phyloP scores from a whole-genome alignment of 2,113 vertebrate genomes.

The Sturnira hondurensis region DNA sequence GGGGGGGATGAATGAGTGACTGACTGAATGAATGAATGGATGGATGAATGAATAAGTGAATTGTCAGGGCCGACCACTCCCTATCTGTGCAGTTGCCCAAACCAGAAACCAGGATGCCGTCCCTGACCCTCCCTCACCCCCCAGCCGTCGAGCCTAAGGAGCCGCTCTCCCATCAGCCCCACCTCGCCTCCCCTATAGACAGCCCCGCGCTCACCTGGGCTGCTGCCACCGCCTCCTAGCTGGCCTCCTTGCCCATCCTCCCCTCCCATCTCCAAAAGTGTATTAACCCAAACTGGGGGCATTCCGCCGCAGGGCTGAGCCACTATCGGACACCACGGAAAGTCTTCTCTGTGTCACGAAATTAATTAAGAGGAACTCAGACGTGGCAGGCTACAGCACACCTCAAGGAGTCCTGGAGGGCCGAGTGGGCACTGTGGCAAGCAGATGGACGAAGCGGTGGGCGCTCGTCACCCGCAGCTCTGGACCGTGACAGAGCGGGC shows the following conservation, averaged over 20 bases:
- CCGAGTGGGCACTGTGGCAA: accelerated
- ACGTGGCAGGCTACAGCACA: accelerated
- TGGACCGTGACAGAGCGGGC: accelerated
- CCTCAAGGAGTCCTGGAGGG: not conserved
- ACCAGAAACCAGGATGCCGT: not conserved
- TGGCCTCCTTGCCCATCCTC: not conserved
- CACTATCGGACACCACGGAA: not conserved
- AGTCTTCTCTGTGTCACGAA: not conserved
- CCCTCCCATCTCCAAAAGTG: not conserved
- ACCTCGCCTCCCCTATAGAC: accelerated
- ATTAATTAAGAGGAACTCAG: not conserved
- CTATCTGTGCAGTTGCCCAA: not conserved
- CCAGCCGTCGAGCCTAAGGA: accelerated
- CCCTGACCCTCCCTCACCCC: no score
- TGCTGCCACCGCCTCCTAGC: accelerated
- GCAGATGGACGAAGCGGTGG: accelerated
- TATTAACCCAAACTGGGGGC: not conserved
- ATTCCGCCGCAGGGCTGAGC: not conserved
- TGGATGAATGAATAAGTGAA: no score
- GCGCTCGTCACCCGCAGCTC: not conserved
- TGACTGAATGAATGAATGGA: no score
- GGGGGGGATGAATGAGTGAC: not conserved
- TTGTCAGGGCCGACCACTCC: not conserved
- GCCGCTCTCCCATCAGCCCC: accelerated
- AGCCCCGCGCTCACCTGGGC: not conserved